Conservation (phyloP, 2,797 vertebrate species). For the Chelonia mydas region DNA sequence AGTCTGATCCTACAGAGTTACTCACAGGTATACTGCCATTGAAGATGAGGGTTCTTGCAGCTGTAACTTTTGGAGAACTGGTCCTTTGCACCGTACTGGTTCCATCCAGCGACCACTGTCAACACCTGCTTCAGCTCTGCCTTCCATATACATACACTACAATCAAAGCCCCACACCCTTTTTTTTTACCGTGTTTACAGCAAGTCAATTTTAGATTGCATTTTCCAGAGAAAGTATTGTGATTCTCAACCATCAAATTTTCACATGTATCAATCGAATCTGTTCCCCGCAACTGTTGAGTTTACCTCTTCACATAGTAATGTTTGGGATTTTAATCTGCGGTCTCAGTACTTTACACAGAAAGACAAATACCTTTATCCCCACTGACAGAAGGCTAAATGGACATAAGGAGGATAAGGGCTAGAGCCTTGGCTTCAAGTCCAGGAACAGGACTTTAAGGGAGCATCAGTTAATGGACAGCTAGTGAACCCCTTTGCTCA, state of each 20-base stretch:
- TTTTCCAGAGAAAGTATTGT: not conserved
- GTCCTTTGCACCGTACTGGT: not conserved
- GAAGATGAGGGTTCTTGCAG: not conserved
- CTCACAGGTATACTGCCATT: not conserved
- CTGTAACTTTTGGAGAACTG: not conserved
- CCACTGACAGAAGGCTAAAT: not conserved
- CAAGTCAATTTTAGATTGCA: not conserved
- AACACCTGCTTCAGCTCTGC: not conserved
- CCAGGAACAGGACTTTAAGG: not conserved
- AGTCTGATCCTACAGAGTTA: not conserved
- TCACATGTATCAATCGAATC: slow-evolving; percentile 16
- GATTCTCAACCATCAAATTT: not conserved
- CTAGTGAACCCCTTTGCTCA: not conserved
- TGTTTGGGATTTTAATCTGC: not conserved
- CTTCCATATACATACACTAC: not conserved
- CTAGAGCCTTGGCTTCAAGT: not conserved
- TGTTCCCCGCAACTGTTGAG: not conserved
- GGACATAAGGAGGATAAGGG: not conserved
- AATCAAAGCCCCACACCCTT: slow-evolving; percentile 35
- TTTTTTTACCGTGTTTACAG: not conserved
- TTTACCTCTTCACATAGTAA: not conserved
- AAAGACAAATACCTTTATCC: not conserved
- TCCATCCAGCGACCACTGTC: not conserved
- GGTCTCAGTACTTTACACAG: not conserved
- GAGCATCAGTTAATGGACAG: not conserved